Conservation (phyloP, 2,113 vertebrate species). For the Melanerpes formicivorus region DNA sequence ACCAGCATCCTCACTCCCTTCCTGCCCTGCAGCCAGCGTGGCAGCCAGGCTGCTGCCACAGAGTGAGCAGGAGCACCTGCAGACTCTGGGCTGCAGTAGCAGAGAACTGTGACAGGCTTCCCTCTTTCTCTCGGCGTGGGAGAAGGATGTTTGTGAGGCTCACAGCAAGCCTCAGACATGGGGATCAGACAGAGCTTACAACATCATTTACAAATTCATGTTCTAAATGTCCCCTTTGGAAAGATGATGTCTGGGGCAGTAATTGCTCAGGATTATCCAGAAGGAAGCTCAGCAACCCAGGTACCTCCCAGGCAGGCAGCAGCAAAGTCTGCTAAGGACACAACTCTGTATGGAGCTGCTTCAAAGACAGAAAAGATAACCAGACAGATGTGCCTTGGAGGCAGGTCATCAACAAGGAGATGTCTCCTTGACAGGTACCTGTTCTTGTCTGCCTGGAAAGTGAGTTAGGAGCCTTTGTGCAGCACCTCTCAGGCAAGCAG, state of each 20-base stretch:
- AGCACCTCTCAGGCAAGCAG: slow-evolving; percentile 35
- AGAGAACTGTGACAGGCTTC: slow-evolving; percentile 13
- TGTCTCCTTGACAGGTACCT: slow-evolving; percentile 55
- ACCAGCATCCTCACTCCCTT: neutral
- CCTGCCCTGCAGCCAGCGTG: neutral
- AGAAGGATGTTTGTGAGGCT: neutral
- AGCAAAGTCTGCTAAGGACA: slow-evolving; percentile 32
- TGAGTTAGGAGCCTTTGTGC: slow-evolving; percentile 39
- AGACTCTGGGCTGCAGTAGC: neutral
- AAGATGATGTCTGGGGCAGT: slow-evolving; percentile 41
- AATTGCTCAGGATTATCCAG: slow-evolving; percentile 61
- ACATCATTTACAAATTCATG: slow-evolving; percentile 17
- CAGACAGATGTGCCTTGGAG: slow-evolving; percentile 72
- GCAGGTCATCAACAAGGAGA: slow-evolving; percentile 68
- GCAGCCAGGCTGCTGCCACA: neutral
- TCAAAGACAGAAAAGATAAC: slow-evolving; percentile 76
- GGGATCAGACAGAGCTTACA: slow-evolving; percentile 18
- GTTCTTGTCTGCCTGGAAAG: slow-evolving; percentile 61
- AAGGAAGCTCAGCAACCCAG: slow-evolving; percentile 42
- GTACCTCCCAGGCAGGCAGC: slow-evolving; percentile 61
- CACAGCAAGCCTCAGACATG: slow-evolving; percentile 6
- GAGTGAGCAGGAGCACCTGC: neutral
- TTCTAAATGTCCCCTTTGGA: slow-evolving; percentile 1
- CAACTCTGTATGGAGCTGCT: slow-evolving; percentile 41
- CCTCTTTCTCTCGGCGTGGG: neutral